Percentiles rank a stretch among this genome's conserved stretches.
Evolutionary conservation across 2,113 vertebrate species (phyloP).

Genomic region (Oncorhynchus masou): DNA sequence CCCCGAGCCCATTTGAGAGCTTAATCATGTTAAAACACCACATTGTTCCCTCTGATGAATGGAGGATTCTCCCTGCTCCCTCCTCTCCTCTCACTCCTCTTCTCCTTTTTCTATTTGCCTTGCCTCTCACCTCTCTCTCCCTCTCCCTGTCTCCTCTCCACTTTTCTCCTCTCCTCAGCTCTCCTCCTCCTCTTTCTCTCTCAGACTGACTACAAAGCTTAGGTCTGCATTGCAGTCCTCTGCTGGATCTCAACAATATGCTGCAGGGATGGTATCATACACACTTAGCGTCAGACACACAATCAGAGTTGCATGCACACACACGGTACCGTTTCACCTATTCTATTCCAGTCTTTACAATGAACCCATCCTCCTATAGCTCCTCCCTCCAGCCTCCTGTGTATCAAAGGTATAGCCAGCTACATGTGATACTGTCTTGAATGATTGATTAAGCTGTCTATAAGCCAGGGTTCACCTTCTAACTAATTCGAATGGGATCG

Average conservation of each 20-base stretch:
- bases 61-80: background rate
- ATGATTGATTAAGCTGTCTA: background rate
- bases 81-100: background rate
- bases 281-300: background rate
- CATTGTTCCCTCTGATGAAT: constrained; percentile 6
- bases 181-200: background rate
- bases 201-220: constrained; percentile 9
- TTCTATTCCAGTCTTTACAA: too few species aligned
- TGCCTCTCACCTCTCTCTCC: background rate
- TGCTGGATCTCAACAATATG: constrained; percentile 12
- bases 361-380: too few species aligned
- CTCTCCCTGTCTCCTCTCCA: background rate
- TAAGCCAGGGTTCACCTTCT: too few species aligned
- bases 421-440: background rate
- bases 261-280: background rate
- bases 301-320: background rate
- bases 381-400: background rate
- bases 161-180: background rate
- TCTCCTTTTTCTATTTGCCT: background rate
- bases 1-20: constrained; percentile 7
- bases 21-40: constrained; percentile 8
- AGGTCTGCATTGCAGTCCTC: constrained; percentile 41
- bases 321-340: too few species aligned
- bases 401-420: background rate
- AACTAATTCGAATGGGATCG: background rate